phyloP scores from a whole-genome alignment of 2,888 invertebrate species.

The Netelia melanura region DNA sequence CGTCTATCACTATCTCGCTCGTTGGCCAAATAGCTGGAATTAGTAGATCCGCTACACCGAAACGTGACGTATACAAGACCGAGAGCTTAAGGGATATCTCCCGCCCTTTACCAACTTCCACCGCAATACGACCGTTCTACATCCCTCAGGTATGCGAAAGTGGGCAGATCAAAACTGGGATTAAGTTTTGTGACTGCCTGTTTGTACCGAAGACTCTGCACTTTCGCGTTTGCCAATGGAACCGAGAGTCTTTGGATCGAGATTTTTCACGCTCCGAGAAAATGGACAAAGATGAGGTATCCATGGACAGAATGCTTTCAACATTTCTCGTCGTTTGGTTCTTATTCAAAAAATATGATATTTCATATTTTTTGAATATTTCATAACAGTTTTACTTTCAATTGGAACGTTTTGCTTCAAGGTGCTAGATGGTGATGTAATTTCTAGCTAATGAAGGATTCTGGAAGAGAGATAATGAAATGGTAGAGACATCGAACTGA shows the following conservation, averaged over 20 bases:
- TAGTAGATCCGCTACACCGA: background rate
- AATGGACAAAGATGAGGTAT: background rate
- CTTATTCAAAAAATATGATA: too few relatives aligned
- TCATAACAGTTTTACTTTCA: too few relatives aligned
- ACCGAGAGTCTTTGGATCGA: background rate
- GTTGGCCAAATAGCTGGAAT: constrained; percentile 31
- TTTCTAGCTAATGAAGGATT: background rate
- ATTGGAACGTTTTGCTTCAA: too few relatives aligned
- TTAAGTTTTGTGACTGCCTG: constrained; percentile 8
- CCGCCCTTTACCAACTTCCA: constrained; percentile 21
- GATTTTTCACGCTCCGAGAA: background rate
- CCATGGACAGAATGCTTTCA: too few relatives aligned
- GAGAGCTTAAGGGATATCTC: constrained; percentile 28
- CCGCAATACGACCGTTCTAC: constrained; percentile 16
- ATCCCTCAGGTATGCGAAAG: constrained; percentile 8
- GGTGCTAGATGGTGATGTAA: background rate
- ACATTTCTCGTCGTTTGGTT: too few relatives aligned
- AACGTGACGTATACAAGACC: constrained; percentile 38
- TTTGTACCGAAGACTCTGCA: constrained; percentile 6
- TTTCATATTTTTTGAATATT: too few relatives aligned
- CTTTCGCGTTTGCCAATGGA: constrained; percentile 8
- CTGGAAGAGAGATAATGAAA: background rate
- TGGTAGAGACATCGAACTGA: background rate
- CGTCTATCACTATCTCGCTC: background rate
- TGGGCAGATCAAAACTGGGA: constrained; percentile 41